These are phyloP conservation scores for Cheilosia pagana DNA, from an alignment of 2,888 invertebrate genomes.

Conservation along the genomic window DNA sequence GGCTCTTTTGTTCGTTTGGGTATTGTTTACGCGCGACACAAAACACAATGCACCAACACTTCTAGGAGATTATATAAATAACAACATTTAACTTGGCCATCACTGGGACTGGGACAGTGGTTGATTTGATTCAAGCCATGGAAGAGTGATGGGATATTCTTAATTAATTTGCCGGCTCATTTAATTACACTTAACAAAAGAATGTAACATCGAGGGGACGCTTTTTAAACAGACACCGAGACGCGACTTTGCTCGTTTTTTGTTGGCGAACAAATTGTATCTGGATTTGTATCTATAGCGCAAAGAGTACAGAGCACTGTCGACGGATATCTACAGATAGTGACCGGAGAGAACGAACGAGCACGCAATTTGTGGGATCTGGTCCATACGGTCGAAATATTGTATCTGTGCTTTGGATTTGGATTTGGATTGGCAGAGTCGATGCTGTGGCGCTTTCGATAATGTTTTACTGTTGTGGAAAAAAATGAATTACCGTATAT, in stretches of 20 bases:
- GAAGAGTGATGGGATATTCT: conserved; percentile 37
- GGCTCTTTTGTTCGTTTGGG: not conserved
- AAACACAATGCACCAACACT: conserved; percentile 17
- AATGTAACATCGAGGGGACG: not conserved
- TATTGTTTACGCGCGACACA: not conserved
- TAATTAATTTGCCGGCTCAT: conserved; percentile 48
- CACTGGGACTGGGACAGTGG: conserved; percentile 1
- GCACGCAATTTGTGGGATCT: conserved; percentile 28
- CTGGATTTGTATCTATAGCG: conserved; percentile 11
- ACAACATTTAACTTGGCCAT: conserved; percentile 1
- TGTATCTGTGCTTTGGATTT: conserved; percentile 28
- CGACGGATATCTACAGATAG: not conserved
- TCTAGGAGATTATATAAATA: not conserved
- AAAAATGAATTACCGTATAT: conserved; percentile 9
- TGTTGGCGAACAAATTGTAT: not conserved
- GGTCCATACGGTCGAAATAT: conserved; percentile 52
- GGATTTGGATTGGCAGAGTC: conserved; percentile 31
- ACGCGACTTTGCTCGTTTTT: conserved; percentile 21
- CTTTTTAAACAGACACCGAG: conserved; percentile 36
- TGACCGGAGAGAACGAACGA: not conserved
- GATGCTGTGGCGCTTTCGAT: conserved; percentile 51
- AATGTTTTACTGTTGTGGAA: conserved; percentile 41
- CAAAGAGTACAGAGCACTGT: not conserved
- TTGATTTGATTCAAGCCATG: not conserved
- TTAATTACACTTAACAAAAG: not conserved